Evolutionary conservation across 2,113 vertebrate genomes (phyloP), one percentile per base, ranked within the genome.

Genomic region (Oceanites oceanicus): DNA sequence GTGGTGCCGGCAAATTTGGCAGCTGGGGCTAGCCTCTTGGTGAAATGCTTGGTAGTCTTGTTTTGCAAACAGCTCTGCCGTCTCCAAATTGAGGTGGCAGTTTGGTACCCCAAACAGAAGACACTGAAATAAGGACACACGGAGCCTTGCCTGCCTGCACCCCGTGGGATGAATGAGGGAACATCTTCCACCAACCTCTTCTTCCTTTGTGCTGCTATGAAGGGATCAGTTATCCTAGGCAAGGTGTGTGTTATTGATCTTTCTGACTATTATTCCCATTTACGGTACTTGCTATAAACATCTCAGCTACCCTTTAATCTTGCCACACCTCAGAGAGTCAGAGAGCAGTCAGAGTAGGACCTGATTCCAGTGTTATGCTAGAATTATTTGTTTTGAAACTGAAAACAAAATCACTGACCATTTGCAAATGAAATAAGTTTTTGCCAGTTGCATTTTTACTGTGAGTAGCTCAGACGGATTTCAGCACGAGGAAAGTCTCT

Each of bases 311-410:
- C 13, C 59, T 94, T 95, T 94, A 75, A 92, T 90, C 88, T 86
- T 80, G 59, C 75, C 86, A 86, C 88, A 88, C 72, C 78, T 95
- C 94, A 62, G 45, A 23, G 6, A 83, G 45, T 56, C 62, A 61
- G 77, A 74, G 26, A 84, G 27, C 38, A 79, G 66, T 62, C 81
- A 82, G 55, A 18, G 38, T 42, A 45, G 42, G 84, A 94, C 92
- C 81, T 71, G 45, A 87, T 86, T 73, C 78, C 74, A 82, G 30
- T 44, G 63, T 62, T 71, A 73, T 4, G 63, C 74, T 86, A 72
- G 67, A 84, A 88, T 44, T 74, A 53, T 61, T 91, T 92, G 63
- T 85, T 90, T 95, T 87, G 71, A 87, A 96, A 84, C 52, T 13
- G 36, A 58, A 94, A 86, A 87, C 16, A 12, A 88, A 88, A 76